Evolutionary conservation across 2,888 invertebrate genomes (phyloP).

Genomic region (Thymelicus acteon): DNA sequence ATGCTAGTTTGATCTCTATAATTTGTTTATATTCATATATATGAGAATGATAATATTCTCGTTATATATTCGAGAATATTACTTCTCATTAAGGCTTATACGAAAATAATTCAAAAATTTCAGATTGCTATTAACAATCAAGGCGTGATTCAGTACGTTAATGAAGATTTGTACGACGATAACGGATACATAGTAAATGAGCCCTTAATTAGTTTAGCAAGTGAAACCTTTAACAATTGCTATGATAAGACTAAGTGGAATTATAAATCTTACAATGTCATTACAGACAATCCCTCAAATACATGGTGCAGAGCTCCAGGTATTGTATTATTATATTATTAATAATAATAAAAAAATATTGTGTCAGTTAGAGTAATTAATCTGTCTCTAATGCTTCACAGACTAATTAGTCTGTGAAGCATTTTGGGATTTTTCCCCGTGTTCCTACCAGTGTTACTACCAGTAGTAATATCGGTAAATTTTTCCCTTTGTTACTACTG

Average conservation of each 20-base stretch:
- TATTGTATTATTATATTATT: slow-evolving; percentile 37
- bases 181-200: slow-evolving; percentile 82
- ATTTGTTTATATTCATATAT: too few species aligned
- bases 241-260: slow-evolving; percentile 77
- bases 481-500: too few species aligned
- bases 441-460: too few species aligned
- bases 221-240: slow-evolving; percentile 56
- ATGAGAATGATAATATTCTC: too few species aligned
- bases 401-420: too few species aligned
- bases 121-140: slow-evolving; percentile 77
- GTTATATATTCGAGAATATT: slow-evolving; percentile 28
- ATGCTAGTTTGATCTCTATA: neutral
- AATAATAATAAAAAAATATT: too few species aligned
- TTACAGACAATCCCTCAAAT: slow-evolving; percentile 52
- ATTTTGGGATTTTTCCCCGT: too few species aligned
- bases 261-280: slow-evolving; percentile 54
- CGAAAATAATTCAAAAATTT: neutral
- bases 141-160: slow-evolving; percentile 86
- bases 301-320: slow-evolving; percentile 55
- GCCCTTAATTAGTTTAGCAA: slow-evolving; percentile 45
- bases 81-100: slow-evolving; percentile 12
- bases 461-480: too few species aligned
- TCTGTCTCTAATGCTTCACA: too few species aligned
- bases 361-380: too few species aligned
- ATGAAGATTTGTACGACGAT: slow-evolving; percentile 75